phyloP scores from a whole-genome alignment of 2,797 vertebrate species.

The Macropus fuliginosus region DNA sequence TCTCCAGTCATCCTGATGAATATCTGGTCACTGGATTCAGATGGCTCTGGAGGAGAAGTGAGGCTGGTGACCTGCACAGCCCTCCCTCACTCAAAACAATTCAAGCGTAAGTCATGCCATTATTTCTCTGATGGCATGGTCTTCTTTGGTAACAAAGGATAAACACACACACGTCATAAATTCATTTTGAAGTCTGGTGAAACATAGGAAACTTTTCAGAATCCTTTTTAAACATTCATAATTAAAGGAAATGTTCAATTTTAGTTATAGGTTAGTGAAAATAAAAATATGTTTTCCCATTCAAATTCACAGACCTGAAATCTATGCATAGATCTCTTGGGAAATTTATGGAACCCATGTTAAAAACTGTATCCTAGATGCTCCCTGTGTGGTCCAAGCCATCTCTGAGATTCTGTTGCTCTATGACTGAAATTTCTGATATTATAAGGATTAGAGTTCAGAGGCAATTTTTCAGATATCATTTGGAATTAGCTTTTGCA shows the following conservation, averaged over 20 bases:
- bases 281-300: background rate
- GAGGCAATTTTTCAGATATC: background rate
- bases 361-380: background rate
- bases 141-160: too few relatives aligned
- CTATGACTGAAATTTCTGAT: background rate
- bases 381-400: background rate
- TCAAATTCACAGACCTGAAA: background rate
- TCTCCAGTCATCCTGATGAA: too few relatives aligned
- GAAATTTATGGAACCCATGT: background rate
- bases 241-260: background rate
- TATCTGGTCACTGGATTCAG: too few relatives aligned
- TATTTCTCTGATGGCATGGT: too few relatives aligned
- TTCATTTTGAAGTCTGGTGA: background rate
- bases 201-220: background rate
- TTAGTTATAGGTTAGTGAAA: background rate
- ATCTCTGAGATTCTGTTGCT: background rate
- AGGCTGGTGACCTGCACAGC: too few relatives aligned
- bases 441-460: background rate
- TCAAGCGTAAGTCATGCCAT: too few relatives aligned
- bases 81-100: too few relatives aligned
- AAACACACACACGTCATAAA: background rate
- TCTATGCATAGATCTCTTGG: background rate
- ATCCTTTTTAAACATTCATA: background rate
- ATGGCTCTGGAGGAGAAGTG: too few relatives aligned
- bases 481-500: constrained; percentile 28